These are phyloP conservation scores for Anomalospiza imberbis DNA, from an alignment of 2,797 vertebrate genomes.

Conservation along the genomic window DNA sequence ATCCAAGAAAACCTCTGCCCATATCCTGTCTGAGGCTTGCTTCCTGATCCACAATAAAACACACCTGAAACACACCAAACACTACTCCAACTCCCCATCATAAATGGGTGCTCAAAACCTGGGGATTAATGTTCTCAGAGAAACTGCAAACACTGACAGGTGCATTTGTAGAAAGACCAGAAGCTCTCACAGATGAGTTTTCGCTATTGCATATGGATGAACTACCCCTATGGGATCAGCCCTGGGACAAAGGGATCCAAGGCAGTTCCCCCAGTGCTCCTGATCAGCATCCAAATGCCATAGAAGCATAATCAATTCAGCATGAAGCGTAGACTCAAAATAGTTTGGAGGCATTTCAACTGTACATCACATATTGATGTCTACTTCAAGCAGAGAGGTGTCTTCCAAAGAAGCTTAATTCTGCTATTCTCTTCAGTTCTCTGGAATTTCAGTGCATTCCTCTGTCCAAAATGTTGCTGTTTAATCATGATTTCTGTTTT, in stretches of 20 bases:
- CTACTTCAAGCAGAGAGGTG: background rate
- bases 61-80: accelerated
- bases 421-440: background rate
- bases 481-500: background rate
- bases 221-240: background rate
- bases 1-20: background rate
- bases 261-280: background rate
- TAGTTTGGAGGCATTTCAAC: background rate
- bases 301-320: background rate
- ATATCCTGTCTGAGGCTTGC: background rate
- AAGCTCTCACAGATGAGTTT: background rate
- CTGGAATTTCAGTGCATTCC: background rate
- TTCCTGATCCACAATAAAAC: background rate
- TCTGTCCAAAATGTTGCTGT: background rate
- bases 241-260: background rate
- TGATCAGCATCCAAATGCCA: background rate
- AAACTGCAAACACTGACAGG: too few species aligned
- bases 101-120: background rate
- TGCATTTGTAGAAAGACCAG: background rate
- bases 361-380: background rate
- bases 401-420: background rate
- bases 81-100: background rate
- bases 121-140: accelerated
- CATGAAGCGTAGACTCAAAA: background rate
- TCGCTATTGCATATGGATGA: background rate